Evolutionary conservation across 2,113 vertebrate genomes (phyloP).

Genomic region (Mormyrus lacerda): DNA sequence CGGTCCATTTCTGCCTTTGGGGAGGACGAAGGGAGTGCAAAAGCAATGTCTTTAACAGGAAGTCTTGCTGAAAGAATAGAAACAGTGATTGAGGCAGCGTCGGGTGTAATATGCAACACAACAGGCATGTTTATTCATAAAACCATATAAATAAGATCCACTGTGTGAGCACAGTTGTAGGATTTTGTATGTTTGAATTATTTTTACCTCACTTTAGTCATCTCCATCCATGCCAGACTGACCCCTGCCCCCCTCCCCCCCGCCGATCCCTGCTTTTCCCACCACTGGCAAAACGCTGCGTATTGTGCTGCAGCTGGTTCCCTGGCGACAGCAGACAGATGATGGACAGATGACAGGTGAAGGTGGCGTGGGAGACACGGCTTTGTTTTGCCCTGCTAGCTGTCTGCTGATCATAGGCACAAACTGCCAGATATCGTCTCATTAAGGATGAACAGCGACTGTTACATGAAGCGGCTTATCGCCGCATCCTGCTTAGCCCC

Average conservation of each 20-base stretch:
- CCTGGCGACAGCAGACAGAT: background rate
- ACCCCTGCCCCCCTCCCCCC: background rate
- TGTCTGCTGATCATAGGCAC: background rate
- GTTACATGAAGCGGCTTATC: background rate
- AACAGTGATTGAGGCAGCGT: background rate
- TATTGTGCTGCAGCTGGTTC: background rate
- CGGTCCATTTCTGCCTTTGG: background rate
- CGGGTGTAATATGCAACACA: background rate
- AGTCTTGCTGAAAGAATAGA: background rate
- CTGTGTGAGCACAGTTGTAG: background rate
- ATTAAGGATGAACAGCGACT: background rate
- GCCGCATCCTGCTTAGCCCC: background rate
- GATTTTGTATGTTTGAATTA: background rate
- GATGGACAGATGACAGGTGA: background rate
- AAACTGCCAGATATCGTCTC: background rate
- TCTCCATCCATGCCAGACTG: background rate
- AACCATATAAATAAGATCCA: background rate
- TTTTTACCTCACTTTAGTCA: background rate
- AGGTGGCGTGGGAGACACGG: background rate
- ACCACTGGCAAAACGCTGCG: background rate
- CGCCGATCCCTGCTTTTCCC: background rate
- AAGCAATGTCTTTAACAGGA: background rate
- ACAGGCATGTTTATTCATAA: background rate
- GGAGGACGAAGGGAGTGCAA: background rate
- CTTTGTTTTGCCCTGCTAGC: background rate